Percentiles rank a stretch among this genome's conserved stretches.
phyloP scores from a whole-genome alignment of 2,113 vertebrate species.

The Hemibagrus wyckioides region DNA sequence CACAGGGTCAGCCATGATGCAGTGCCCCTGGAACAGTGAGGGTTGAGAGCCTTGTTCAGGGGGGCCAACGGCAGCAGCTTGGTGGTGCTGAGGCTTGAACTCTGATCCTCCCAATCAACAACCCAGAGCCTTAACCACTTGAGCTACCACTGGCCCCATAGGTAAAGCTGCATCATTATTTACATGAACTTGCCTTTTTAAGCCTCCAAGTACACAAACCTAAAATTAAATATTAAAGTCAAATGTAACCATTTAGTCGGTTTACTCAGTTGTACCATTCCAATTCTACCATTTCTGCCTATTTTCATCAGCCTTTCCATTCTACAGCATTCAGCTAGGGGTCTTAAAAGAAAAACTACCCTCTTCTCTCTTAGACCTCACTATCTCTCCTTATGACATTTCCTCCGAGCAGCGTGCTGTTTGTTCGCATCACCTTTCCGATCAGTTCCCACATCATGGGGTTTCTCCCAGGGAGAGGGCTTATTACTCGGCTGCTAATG shows the following conservation, averaged over 20 bases:
- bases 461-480: slow-evolving; percentile 32
- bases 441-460: slow-evolving; percentile 50
- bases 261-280: background rate
- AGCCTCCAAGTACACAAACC: background rate
- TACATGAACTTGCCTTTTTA: background rate
- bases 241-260: background rate
- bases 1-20: too few species aligned
- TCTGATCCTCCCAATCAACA: too few species aligned
- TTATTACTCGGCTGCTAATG: slow-evolving; percentile 43
- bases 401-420: slow-evolving; percentile 30
- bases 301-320: background rate
- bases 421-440: slow-evolving; percentile 50
- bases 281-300: background rate
- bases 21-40: too few species aligned
- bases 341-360: background rate
- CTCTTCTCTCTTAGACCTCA: background rate
- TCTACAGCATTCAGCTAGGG: background rate
- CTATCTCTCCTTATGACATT: slow-evolving; percentile 49
- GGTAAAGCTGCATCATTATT: background rate
- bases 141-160: too few species aligned
- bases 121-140: too few species aligned
- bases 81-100: too few species aligned
- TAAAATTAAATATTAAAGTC: background rate
- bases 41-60: too few species aligned
- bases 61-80: too few species aligned